Conservation (phyloP, 2,888 invertebrate species). For the Caenorhabditis drosophilae region DNA sequence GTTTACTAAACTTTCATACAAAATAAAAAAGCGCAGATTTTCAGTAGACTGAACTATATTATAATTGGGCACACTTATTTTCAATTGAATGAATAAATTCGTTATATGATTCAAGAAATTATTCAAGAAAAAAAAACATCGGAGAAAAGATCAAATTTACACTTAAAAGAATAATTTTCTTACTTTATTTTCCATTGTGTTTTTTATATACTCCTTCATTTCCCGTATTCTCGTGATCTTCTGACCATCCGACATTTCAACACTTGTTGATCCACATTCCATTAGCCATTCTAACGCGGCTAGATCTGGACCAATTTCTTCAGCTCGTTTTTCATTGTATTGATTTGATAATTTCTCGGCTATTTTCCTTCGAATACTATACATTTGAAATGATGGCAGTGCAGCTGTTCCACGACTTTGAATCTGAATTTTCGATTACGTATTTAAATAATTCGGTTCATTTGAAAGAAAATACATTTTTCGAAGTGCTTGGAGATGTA, state of each 20-base stretch:
- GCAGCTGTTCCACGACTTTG: slow-evolving; percentile 20
- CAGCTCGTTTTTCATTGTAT: slow-evolving; percentile 55
- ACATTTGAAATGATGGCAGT: slow-evolving; percentile 46
- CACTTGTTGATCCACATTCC: slow-evolving; percentile 63
- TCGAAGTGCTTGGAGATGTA: too few relatives aligned
- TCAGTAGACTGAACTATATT: too few relatives aligned
- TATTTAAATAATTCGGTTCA: too few relatives aligned
- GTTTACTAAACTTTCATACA: too few relatives aligned
- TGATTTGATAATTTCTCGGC: slow-evolving; percentile 55
- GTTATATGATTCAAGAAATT: too few relatives aligned
- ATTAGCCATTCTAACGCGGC: slow-evolving; percentile 67
- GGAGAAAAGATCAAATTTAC: too few relatives aligned
- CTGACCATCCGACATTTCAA: slow-evolving; percentile 58
- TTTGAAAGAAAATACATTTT: too few relatives aligned
- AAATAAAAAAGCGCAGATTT: too few relatives aligned
- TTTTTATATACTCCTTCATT: slow-evolving; percentile 56
- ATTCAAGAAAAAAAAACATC: too few relatives aligned
- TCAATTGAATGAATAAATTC: too few relatives aligned
- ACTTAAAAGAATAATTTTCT: too few relatives aligned
- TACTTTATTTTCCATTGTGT: slow-evolving; percentile 9
- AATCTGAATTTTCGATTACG: not conserved
- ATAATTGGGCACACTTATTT: too few relatives aligned
- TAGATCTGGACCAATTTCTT: slow-evolving; percentile 63
- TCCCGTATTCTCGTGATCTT: slow-evolving; percentile 47
- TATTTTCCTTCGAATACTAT: slow-evolving; percentile 50